phyloP scores from a whole-genome alignment of 2,113 vertebrate genomes.

The Clarias macrocephalus region DNA sequence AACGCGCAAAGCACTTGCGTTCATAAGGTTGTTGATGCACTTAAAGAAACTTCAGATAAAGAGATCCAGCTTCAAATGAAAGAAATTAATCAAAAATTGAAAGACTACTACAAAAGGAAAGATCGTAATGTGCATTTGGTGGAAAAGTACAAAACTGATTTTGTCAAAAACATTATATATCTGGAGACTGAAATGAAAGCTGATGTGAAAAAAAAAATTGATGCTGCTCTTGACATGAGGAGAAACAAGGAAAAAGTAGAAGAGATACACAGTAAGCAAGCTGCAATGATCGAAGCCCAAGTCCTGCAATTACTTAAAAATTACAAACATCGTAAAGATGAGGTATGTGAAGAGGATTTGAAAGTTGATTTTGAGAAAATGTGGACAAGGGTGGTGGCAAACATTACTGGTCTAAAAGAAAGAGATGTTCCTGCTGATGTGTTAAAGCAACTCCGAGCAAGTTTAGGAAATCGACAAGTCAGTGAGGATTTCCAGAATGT shows the following conservation, averaged over 20 bases:
- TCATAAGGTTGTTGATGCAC: background rate
- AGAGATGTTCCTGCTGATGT: too few relatives aligned
- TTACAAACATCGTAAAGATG: constrained; percentile 40
- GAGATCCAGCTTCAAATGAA: background rate
- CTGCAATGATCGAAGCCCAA: constrained; percentile 53
- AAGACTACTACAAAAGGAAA: constrained; percentile 59
- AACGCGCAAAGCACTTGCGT: background rate
- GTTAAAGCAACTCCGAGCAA: too few relatives aligned
- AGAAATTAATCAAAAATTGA: constrained; percentile 31
- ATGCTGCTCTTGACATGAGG: constrained; percentile 28
- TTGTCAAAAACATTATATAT: constrained; percentile 46
- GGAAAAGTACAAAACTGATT: constrained; percentile 65
- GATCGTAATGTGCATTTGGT: constrained; percentile 55
- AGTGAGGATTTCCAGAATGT: too few relatives aligned
- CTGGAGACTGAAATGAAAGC: constrained; percentile 55
- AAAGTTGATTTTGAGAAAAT: constrained; percentile 2
- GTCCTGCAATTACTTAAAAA: constrained; percentile 54
- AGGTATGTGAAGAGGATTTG: constrained; percentile 37
- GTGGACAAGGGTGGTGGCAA: too few relatives aligned
- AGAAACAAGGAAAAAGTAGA: constrained; percentile 36
- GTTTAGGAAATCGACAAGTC: too few relatives aligned
- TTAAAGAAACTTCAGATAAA: constrained; percentile 3
- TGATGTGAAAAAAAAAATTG: constrained; percentile 14
- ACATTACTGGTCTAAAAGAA: too few relatives aligned
- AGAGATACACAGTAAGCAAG: constrained; percentile 44